Evolutionary conservation across 2,888 invertebrate species (phyloP).

Genomic region (Archaeoteleia sp.): DNA sequence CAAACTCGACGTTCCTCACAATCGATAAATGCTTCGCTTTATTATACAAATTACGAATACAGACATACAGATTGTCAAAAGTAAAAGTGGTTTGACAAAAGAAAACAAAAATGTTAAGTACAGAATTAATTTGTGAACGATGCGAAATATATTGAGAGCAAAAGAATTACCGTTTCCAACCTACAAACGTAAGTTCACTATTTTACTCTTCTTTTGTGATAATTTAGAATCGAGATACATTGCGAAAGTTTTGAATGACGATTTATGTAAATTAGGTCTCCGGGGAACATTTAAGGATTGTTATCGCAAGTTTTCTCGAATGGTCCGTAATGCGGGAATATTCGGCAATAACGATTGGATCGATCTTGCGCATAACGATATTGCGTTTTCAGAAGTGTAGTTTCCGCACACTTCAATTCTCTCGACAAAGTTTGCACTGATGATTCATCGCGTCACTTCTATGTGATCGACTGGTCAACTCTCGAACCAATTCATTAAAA

Average conservation of each 20-base stretch:
- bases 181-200: constrained; percentile 2
- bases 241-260: constrained; percentile 33
- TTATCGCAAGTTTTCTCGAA: constrained; percentile 19
- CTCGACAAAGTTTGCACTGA: constrained; percentile 53
- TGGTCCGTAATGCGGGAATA: constrained; percentile 8
- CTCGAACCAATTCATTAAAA: constrained; percentile 61
- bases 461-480: constrained; percentile 44
- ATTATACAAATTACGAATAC: no score
- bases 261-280: constrained; percentile 37
- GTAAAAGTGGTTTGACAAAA: no score
- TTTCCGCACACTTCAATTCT: constrained; percentile 45
- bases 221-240: constrained; percentile 31
- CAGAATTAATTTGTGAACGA: no score
- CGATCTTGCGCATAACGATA: constrained; percentile 29
- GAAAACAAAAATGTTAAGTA: no score
- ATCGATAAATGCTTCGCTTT: no score
- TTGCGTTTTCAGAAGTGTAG: constrained; percentile 31
- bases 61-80: no score
- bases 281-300: constrained; percentile 32
- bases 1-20: no score
- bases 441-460: constrained; percentile 56
- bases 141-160: no score
- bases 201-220: constrained; percentile 22
- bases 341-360: constrained; percentile 30
- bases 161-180: constrained; percentile 13